A percentile compares a stretch with the other conserved stretches of the same genome.
Conservation (phyloP, 2,113 vertebrate species). For the Collichthys lucidus region DNA sequence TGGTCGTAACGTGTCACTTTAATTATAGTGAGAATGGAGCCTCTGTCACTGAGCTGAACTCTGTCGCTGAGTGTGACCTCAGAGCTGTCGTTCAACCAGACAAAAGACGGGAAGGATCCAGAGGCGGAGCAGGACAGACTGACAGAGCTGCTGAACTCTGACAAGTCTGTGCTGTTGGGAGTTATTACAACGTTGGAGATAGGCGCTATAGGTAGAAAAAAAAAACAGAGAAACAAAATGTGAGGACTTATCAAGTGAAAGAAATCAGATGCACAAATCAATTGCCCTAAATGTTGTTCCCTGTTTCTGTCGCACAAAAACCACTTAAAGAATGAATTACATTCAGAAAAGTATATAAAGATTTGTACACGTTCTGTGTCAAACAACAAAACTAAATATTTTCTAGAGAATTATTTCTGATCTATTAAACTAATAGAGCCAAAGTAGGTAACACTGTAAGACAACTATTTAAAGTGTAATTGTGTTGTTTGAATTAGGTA, state of each 20-base stretch:
- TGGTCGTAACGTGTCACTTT: constrained; percentile 62
- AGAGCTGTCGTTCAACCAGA: constrained; percentile 72
- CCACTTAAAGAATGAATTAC: too few species aligned
- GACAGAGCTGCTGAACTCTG: constrained; percentile 46
- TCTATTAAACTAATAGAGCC: background rate
- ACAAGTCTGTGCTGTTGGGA: constrained; percentile 21
- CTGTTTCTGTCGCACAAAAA: background rate
- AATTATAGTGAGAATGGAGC: constrained; percentile 53
- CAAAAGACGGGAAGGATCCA: constrained; percentile 59
- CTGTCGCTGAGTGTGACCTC: constrained; percentile 57
- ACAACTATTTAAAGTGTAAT: background rate
- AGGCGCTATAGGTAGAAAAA: constrained; percentile 31
- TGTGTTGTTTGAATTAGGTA: background rate
- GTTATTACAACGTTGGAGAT: constrained; percentile 41
- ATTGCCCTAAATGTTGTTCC: background rate
- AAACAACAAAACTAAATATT: background rate
- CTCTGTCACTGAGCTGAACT: constrained; percentile 62
- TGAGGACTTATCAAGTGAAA: too few species aligned
- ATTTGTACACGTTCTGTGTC: too few species aligned
- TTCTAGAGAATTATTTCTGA: background rate
- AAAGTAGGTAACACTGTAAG: background rate
- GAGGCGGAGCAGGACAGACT: constrained; percentile 58
- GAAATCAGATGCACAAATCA: background rate
- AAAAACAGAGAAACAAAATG: background rate
- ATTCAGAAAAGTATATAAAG: background rate